Evolutionary conservation across 64 coral and sea anemone species (phyloP).

Genomic region (Platygyra sinensis): DNA sequence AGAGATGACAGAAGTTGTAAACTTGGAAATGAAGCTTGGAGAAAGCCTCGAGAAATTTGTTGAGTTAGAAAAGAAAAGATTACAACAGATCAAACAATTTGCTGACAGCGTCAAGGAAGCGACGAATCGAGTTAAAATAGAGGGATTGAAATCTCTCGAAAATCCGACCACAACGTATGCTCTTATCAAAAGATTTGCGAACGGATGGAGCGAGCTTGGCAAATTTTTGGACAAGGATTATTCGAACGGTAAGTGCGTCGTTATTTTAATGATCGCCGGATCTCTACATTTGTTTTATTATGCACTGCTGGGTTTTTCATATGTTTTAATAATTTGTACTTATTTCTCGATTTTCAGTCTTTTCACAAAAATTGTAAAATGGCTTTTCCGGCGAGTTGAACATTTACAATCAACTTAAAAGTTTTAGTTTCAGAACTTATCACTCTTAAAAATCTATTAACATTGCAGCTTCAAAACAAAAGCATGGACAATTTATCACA

Average conservation of each 20-base stretch:
- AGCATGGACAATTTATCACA: no score
- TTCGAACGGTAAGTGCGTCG: constrained; percentile 53
- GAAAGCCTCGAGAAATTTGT: constrained; percentile 63
- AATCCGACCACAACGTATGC: constrained; percentile 33
- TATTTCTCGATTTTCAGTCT: no score
- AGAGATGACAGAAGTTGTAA: constrained; percentile 65
- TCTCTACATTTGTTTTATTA: no score
- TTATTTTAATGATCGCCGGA: not conserved
- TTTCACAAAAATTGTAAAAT: no score
- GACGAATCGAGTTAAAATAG: constrained; percentile 22
- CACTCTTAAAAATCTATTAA: no score
- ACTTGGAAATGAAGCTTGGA: constrained; percentile 65
- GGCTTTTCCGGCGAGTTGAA: no score
- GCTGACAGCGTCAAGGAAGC: constrained; percentile 50
- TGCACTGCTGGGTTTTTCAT: no score
- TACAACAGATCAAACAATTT: constrained; percentile 55
- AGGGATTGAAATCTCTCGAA: constrained; percentile 13
- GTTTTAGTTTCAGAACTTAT: no score
- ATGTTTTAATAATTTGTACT: no score
- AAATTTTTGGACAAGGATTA: constrained; percentile 53
- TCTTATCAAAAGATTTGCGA: constrained; percentile 48
- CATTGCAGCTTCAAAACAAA: no score
- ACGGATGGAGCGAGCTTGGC: constrained; percentile 46
- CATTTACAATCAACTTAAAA: no score
- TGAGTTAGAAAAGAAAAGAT: constrained; percentile 26